Conservation (phyloP, 2,797 vertebrate genomes). For the Hipposideros larvatus region DNA sequence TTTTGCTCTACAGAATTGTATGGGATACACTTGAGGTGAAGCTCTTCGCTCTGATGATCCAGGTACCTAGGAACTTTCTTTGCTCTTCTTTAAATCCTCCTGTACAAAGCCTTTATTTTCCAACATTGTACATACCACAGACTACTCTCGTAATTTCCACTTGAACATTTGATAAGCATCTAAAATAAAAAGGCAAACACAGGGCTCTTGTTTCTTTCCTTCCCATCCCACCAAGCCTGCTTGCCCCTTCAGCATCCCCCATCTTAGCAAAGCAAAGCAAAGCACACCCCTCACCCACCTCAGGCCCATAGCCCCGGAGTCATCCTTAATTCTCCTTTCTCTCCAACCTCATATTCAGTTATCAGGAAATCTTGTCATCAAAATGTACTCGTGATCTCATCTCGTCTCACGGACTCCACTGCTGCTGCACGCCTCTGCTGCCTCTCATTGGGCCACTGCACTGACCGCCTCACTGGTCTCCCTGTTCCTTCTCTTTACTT, state of each 20-base stretch:
- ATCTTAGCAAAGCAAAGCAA: not conserved
- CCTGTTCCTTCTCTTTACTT: not conserved
- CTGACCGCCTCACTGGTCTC: not conserved
- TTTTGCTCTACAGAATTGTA: not conserved
- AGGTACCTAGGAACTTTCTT: not conserved
- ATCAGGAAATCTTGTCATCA: not conserved
- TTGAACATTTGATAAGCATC: not conserved
- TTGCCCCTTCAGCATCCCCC: fast-evolving
- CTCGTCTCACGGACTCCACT: not conserved
- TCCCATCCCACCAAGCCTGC: not conserved
- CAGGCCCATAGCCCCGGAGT: not conserved
- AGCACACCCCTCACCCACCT: too few relatives aligned
- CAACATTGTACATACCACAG: not conserved
- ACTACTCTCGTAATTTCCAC: not conserved
- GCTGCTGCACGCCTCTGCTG: not conserved
- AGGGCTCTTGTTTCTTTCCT: not conserved
- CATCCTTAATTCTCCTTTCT: not conserved
- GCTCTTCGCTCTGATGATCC: not conserved
- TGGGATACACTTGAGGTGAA: not conserved
- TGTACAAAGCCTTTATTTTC: not conserved
- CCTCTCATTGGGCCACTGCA: not conserved
- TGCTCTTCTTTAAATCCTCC: not conserved
- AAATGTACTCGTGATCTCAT: not conserved
- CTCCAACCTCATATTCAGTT: not conserved
- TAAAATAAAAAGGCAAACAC: constrained; percentile 16